Conservation (phyloP, 2,888 invertebrate genomes). For the Synergus itoensis region DNA sequence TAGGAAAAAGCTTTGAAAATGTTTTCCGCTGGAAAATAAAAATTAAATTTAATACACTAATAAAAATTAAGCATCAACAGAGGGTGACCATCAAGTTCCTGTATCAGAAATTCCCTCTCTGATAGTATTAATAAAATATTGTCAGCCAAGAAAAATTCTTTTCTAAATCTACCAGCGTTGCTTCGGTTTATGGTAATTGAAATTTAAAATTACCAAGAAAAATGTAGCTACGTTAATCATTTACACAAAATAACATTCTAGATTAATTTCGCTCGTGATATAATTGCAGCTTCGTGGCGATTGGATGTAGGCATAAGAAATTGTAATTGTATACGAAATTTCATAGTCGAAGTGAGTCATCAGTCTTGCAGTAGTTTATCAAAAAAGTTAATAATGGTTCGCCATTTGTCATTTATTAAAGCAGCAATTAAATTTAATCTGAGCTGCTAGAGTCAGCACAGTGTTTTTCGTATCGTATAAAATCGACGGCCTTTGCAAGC, state of each 20-base stretch:
- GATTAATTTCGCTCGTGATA: slow-evolving; percentile 7
- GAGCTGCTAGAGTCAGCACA: slow-evolving; percentile 16
- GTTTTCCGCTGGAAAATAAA: slow-evolving; percentile 47
- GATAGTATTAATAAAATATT: background rate
- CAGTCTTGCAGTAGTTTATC: slow-evolving; percentile 23
- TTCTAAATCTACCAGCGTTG: background rate
- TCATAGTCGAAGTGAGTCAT: slow-evolving; percentile 27
- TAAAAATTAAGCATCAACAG: background rate
- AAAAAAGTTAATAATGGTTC: background rate
- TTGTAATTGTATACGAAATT: slow-evolving; percentile 26
- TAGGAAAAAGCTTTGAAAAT: no score
- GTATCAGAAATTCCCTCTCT: background rate
- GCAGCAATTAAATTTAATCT: slow-evolving; percentile 38
- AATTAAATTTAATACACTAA: background rate
- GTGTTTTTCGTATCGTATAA: slow-evolving; percentile 27
- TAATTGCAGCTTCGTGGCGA: slow-evolving; percentile 5
- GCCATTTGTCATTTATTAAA: slow-evolving; percentile 31
- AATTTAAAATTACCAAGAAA: background rate
- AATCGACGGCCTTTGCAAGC: slow-evolving; percentile 23
- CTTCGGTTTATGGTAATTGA: background rate
- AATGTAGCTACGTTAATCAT: background rate
- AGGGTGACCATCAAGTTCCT: background rate
- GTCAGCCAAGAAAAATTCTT: background rate
- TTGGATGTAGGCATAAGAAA: slow-evolving; percentile 12
- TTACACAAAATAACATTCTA: slow-evolving; percentile 61